Percentiles rank a stretch among this genome's conserved stretches.
Conservation (phyloP, 2,797 vertebrate species). For the Oreochromis grahami region DNA sequence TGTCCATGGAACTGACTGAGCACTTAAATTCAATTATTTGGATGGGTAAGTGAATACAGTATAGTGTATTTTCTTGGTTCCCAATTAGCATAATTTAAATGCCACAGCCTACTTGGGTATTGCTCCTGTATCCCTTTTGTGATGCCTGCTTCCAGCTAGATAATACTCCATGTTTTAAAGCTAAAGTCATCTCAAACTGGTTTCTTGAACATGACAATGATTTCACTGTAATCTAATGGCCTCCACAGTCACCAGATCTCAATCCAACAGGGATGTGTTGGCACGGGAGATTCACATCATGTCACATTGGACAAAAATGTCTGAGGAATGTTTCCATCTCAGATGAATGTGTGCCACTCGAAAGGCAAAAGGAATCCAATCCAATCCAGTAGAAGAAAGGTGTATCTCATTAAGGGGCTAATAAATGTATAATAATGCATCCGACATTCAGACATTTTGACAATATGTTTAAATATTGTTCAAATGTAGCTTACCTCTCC, state of each 20-base stretch:
- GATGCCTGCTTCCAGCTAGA: not conserved
- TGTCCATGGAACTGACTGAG: not conserved
- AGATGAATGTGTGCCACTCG: not conserved
- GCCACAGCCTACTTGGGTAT: not conserved
- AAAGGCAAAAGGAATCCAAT: not conserved
- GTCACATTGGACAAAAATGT: not conserved
- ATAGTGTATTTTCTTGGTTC: not conserved
- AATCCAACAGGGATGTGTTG: not conserved
- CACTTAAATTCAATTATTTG: not conserved
- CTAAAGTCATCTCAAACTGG: not conserved
- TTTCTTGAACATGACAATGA: not conserved
- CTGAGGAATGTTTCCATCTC: not conserved
- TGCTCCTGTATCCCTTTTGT: not conserved
- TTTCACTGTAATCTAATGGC: not conserved
- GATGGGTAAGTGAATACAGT: rapidly evolving
- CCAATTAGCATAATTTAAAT: not conserved
- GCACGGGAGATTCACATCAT: not conserved
- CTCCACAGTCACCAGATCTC: not conserved
- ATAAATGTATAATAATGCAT: not conserved
- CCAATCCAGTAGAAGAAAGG: not conserved
- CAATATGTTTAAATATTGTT: not conserved
- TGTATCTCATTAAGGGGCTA: not conserved
- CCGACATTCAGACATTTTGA: not conserved
- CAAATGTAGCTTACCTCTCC: not conserved
- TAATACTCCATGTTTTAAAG: rapidly evolving